Base-by-base conservation (phyloP, 2,888 invertebrate species). In the Xanthia icteritia region DNA sequence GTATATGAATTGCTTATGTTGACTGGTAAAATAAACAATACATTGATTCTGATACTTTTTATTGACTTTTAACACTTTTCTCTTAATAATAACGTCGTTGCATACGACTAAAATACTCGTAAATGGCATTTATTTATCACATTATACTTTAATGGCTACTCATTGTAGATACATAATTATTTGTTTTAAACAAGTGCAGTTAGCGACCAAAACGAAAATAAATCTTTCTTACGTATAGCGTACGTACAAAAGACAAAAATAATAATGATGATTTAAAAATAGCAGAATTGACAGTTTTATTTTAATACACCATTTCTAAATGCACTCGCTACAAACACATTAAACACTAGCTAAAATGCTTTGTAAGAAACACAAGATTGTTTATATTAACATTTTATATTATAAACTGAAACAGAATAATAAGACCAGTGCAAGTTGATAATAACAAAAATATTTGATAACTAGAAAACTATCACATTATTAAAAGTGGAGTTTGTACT, bases 41-140 rank as follows among this genome's bases (percentile, higher is more conserved):
- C 27, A 31, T 58, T 79, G n/a, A 60, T 76, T 86, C 79, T 76
- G 77, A 79, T 81, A 81, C 58, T 63, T 76, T 77, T 83, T 91
- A 91, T 91, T 90, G 83, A 88, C 88, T 79, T 81, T 88, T 83
- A 83, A 85, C 86, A 86, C 73, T 84, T 89, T 85, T 87, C 42
- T 81, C 86, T 87, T 89, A 87, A 87, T 87, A 80, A 82, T 85
- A 87, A 86, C 65, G 86, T 86, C 89, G 90, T 87, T 78, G 64
- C 83, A 86, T 87, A 91, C 88, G 90, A 89, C 88, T 90, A 91
- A 87, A 95, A 94, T 94, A 95, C 93, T 95, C 89, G 89, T 91
- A 93, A 93, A 95, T 95, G 95, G 95, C 95, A 91, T 92, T 31
- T 91, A 90, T 91, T 90, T 95, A 95, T 95, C 95, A 95, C 95